Percentiles rank a stretch among this genome's conserved stretches.
These are phyloP conservation scores for Lamprologus speciosus DNA, from an alignment of 2,113 vertebrate species.

Conservation along the genomic window DNA sequence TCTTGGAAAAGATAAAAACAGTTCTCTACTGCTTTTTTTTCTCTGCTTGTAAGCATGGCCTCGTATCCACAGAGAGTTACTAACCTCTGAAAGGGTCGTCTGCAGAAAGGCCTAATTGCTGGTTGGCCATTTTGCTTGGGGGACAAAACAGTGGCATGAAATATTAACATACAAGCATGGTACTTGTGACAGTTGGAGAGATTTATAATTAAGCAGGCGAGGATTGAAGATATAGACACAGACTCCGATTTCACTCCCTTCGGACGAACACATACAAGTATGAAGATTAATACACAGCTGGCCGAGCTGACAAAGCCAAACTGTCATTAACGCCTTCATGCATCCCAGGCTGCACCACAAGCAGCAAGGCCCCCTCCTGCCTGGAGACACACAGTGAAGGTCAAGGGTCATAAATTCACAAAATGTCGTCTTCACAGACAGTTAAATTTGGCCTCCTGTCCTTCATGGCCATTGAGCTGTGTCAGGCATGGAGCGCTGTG, in stretches of 20 bases:
- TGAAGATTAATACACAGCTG: constrained; percentile 62
- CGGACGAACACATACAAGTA: background rate
- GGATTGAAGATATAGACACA: constrained; percentile 50
- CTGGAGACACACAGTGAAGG: constrained; percentile 22
- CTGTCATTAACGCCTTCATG: constrained; percentile 52
- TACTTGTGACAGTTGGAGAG: constrained; percentile 55
- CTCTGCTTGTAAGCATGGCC: background rate
- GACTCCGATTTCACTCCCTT: background rate
- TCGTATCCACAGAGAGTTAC: background rate
- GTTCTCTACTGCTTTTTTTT: background rate
- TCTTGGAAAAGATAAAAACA: background rate
- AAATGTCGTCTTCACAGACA: constrained; percentile 51
- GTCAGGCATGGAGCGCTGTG: background rate
- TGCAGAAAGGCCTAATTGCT: constrained; percentile 40
- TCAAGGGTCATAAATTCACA: constrained; percentile 57
- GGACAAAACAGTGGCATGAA: constrained; percentile 36
- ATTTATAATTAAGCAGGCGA: constrained; percentile 69
- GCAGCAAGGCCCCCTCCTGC: background rate
- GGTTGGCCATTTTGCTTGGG: constrained; percentile 31
- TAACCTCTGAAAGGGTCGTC: background rate
- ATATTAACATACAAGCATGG: constrained; percentile 49
- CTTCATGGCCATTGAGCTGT: constrained; percentile 32
- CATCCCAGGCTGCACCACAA: constrained; percentile 20
- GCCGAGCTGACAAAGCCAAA: constrained; percentile 44
- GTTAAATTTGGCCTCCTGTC: constrained; percentile 39